phyloP scores from a whole-genome alignment of 2,888 invertebrate genomes.

The Cyclophora punctaria region DNA sequence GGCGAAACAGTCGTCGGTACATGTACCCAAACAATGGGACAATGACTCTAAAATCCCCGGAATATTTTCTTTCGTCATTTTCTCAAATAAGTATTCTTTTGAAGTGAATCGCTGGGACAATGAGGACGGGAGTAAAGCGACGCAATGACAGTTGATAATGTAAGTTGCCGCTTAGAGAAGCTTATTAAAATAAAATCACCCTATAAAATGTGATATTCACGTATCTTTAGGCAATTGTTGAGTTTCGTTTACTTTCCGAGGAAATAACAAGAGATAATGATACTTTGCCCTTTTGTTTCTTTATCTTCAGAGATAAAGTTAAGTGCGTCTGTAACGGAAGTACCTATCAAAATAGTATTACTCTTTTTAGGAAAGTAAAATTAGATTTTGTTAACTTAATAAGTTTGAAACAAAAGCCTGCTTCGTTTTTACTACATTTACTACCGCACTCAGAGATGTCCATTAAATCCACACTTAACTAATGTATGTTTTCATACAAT shows the following conservation, averaged over 20 bases:
- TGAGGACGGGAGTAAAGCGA: slow-evolving; percentile 31
- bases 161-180: slow-evolving; percentile 41
- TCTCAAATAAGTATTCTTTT: slow-evolving; percentile 41
- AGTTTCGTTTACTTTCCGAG: slow-evolving; percentile 26
- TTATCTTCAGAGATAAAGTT: slow-evolving; percentile 14
- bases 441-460: no score
- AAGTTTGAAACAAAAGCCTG: no score
- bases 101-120: slow-evolving; percentile 34
- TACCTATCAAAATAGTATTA: neutral
- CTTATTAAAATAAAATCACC: slow-evolving; percentile 51
- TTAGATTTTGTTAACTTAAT: no score
- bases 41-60: slow-evolving; percentile 24
- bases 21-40: slow-evolving; percentile 27
- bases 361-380: no score
- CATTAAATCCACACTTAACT: no score
- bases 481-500: no score
- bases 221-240: slow-evolving; percentile 31
- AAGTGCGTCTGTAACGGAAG: slow-evolving; percentile 1
- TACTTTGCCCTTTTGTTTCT: slow-evolving; percentile 23
- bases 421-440: no score
- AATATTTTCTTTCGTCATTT: slow-evolving; percentile 34
- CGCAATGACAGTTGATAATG: slow-evolving; percentile 46
- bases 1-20: slow-evolving; percentile 19
- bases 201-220: slow-evolving; percentile 37
- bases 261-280: slow-evolving; percentile 21